phyloP scores from a whole-genome alignment of 2,113 vertebrate genomes.

The Heterocephalus glaber region DNA sequence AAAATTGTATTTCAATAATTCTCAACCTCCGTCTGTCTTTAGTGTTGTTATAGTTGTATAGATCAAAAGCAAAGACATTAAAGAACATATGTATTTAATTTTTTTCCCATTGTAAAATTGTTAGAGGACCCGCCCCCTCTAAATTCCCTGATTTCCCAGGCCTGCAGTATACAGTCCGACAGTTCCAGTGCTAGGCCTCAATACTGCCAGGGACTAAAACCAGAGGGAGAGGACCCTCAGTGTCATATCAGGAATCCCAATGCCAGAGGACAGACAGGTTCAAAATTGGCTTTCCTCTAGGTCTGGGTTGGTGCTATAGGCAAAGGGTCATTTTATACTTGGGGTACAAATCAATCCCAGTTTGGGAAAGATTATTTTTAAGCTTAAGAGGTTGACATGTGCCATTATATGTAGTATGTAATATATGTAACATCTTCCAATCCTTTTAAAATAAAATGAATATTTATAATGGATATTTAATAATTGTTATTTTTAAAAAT shows the following conservation, averaged over 20 bases:
- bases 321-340: slow-evolving; percentile 78
- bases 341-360: slow-evolving; percentile 73
- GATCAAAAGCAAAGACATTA: slow-evolving; percentile 45
- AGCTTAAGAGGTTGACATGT: slow-evolving; percentile 79
- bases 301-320: slow-evolving; percentile 79
- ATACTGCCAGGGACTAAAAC: slow-evolving; percentile 58
- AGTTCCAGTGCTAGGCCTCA: slow-evolving; percentile 64
- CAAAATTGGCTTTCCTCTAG: slow-evolving; percentile 67
- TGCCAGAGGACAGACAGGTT: slow-evolving; percentile 65
- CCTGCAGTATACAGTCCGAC: slow-evolving; percentile 35
- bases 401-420: slow-evolving; percentile 81
- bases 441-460: slow-evolving; percentile 79
- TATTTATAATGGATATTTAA: slow-evolving; percentile 83
- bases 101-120: slow-evolving; percentile 27
- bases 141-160: slow-evolving; percentile 28
- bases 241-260: slow-evolving; percentile 73
- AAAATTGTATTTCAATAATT: slow-evolving; percentile 58
- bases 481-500: slow-evolving; percentile 78
- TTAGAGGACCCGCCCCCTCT: neutral
- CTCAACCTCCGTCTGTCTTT: slow-evolving; percentile 46
- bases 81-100: slow-evolving; percentile 1
- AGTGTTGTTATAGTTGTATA: slow-evolving; percentile 49
- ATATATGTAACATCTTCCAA: slow-evolving; percentile 79
- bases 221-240: slow-evolving; percentile 65
- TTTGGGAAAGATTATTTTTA: slow-evolving; percentile 80